phyloP scores from a whole-genome alignment of 2,113 vertebrate species.

The Dipodomys ordii region DNA sequence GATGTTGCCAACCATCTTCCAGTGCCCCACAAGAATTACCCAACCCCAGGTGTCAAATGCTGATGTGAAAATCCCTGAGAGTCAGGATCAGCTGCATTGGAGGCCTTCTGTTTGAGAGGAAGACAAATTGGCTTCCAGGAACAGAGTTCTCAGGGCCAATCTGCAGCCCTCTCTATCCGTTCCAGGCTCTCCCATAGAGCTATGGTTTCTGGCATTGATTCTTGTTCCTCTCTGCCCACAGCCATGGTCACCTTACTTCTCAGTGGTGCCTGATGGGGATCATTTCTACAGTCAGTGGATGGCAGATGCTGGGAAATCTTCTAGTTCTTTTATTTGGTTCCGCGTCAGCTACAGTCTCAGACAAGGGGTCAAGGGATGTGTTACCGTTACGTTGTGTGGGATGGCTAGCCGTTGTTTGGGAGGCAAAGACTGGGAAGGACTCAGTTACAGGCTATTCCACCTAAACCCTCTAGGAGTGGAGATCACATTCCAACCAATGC shows the following conservation, averaged over 20 bases:
- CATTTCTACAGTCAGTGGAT: not conserved
- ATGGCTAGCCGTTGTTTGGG: too few species aligned
- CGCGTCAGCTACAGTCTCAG: not conserved
- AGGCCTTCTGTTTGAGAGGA: not conserved
- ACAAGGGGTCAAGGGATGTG: not conserved
- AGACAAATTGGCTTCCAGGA: not conserved
- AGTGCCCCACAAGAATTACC: not conserved
- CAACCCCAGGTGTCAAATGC: not conserved
- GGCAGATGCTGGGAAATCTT: not conserved
- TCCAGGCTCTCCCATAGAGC: not conserved
- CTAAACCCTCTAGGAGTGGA: too few species aligned
- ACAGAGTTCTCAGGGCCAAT: not conserved
- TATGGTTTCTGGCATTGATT: not conserved
- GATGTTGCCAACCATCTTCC: not conserved
- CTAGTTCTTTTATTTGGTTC: not conserved
- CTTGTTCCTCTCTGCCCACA: not conserved
- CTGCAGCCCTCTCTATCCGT: not conserved
- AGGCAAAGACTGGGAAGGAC: too few species aligned
- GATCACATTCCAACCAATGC: too few species aligned
- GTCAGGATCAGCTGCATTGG: not conserved
- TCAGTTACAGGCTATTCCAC: too few species aligned
- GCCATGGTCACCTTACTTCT: not conserved
- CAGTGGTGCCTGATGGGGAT: accelerated
- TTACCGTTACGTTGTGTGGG: not conserved
- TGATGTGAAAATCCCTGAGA: not conserved